Conservation (phyloP, 2,888 invertebrate genomes). For the Pecten maximus region DNA sequence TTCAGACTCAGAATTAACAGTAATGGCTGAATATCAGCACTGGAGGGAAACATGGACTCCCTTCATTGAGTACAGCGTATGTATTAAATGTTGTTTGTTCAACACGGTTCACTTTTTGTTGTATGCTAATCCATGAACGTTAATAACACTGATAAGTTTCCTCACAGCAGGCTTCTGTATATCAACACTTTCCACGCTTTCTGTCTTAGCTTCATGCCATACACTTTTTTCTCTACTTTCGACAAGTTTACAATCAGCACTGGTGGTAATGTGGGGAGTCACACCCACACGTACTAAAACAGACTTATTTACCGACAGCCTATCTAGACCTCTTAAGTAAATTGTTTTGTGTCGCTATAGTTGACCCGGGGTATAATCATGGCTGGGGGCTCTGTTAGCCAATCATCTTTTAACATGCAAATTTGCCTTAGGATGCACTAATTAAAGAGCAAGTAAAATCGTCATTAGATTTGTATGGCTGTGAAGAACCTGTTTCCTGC, state of each 20-base stretch:
- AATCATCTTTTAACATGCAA: slow-evolving; percentile 56
- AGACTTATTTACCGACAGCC: slow-evolving; percentile 35
- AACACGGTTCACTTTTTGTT: slow-evolving; percentile 8
- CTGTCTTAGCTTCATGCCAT: slow-evolving; percentile 18
- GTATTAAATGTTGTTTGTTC: slow-evolving; percentile 27
- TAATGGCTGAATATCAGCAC: background rate
- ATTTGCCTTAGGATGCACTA: slow-evolving; percentile 58
- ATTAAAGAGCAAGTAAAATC: slow-evolving; percentile 58
- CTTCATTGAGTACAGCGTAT: background rate
- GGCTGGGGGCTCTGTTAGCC: slow-evolving; percentile 44
- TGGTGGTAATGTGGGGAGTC: slow-evolving; percentile 25
- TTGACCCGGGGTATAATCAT: slow-evolving; percentile 47
- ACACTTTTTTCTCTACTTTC: slow-evolving; percentile 35
- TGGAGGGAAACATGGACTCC: background rate
- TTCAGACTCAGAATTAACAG: background rate
- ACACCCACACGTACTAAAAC: slow-evolving; percentile 35
- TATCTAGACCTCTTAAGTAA: slow-evolving; percentile 40
- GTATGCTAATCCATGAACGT: background rate
- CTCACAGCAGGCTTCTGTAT: slow-evolving; percentile 27
- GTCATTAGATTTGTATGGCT: slow-evolving; percentile 56
- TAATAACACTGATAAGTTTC: slow-evolving; percentile 5
- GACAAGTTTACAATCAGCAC: slow-evolving; percentile 35
- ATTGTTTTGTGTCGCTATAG: slow-evolving; percentile 46
- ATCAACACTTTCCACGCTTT: slow-evolving; percentile 22
- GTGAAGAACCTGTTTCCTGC: slow-evolving; percentile 56